Evolutionary conservation across 1,140 invertebrate genomes (phyloP).

Genomic region (Bombus sylvicola): DNA sequence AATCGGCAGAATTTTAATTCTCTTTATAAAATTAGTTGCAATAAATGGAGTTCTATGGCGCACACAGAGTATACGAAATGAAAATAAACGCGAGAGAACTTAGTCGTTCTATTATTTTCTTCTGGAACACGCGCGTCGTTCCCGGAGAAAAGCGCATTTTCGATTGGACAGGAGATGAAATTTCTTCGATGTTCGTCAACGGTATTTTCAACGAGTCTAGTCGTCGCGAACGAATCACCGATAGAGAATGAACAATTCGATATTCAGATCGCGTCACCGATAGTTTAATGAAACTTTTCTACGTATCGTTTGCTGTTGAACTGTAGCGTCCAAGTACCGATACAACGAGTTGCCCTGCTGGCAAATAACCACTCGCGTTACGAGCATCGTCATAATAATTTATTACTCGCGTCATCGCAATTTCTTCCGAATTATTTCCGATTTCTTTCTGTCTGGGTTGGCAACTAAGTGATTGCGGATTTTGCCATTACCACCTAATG

Average conservation of each 20-base stretch:
- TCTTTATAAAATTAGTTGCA: no score
- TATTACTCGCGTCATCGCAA: background rate
- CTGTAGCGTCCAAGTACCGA: background rate
- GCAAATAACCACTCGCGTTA: background rate
- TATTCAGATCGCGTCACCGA: conserved; percentile 33
- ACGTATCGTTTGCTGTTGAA: conserved; percentile 11
- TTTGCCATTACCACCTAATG: no score
- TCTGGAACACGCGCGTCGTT: background rate
- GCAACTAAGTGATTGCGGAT: no score
- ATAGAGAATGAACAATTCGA: conserved; percentile 30
- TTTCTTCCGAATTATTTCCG: background rate
- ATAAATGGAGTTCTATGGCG: no score
- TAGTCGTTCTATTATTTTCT: background rate
- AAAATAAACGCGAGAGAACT: background rate
- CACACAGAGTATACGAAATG: no score
- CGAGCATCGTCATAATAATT: background rate
- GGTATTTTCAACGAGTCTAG: background rate
- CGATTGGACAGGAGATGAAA: no score
- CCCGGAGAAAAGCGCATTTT: background rate
- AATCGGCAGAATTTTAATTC: no score
- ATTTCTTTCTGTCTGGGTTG: no score
- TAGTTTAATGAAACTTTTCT: conserved; percentile 33
- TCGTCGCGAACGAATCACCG: conserved; percentile 25
- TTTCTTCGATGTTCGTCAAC: no score
- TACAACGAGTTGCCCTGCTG: background rate